These are phyloP conservation scores for Tetranychus piercei DNA, from an alignment of 2,888 invertebrate species.

Conservation along the genomic window DNA sequence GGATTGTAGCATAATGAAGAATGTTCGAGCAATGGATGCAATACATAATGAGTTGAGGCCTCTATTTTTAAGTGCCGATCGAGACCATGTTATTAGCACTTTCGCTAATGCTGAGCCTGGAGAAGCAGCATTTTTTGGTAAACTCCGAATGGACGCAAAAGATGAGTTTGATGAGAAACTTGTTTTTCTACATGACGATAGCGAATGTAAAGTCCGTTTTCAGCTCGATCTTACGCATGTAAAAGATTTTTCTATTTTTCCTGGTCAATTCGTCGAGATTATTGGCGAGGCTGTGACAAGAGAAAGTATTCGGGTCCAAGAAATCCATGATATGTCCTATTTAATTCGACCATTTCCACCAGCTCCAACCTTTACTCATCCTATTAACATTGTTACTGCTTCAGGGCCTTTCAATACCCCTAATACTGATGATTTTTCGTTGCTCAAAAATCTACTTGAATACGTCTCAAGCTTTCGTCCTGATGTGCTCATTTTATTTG, in stretches of 20 bases:
- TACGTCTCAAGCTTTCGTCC: conserved; percentile 14
- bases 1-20: background rate
- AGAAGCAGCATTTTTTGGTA: background rate
- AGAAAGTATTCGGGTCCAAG: background rate
- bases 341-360: background rate
- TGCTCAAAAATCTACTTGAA: conserved; percentile 9
- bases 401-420: conserved; percentile 14
- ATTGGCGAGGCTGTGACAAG: conserved; percentile 6
- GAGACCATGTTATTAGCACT: background rate
- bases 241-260: conserved; percentile 16
- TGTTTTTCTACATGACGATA: background rate
- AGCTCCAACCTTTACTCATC: background rate
- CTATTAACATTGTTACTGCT: conserved; percentile 16
- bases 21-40: background rate
- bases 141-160: background rate
- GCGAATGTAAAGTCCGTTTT: background rate
- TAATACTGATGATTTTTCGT: background rate
- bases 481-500: conserved; percentile 17
- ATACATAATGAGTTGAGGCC: background rate
- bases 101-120: background rate
- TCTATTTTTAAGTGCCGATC: background rate
- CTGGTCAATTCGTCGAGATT: conserved; percentile 19
- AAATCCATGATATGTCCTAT: conserved; percentile 1
- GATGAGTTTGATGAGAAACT: background rate
- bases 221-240: conserved; percentile 11